Conservation (phyloP, 1,140 invertebrate genomes). For the Nasonia giraulti region DNA sequence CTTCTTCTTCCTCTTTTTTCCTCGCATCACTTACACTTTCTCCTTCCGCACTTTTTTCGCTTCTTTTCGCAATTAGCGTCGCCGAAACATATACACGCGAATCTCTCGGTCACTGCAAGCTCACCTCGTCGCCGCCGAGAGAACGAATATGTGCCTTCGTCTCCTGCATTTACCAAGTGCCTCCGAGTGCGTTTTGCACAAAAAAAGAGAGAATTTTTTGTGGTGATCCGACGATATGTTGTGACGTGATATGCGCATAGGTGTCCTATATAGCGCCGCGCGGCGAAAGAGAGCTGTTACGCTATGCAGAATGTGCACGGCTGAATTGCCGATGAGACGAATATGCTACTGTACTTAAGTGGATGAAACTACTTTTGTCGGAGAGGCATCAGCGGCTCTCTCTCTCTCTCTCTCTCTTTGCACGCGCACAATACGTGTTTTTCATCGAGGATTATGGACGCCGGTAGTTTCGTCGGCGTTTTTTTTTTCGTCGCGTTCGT, state of each 20-base stretch:
- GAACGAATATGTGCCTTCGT: too few species aligned
- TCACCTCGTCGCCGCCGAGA: too few species aligned
- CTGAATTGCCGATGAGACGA: constrained; percentile 10
- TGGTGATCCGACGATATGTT: too few species aligned
- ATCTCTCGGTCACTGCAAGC: neutral
- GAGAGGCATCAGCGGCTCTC: neutral
- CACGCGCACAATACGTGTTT: neutral
- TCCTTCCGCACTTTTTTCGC: neutral
- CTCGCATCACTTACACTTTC: neutral
- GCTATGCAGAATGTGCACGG: neutral
- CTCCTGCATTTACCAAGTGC: too few species aligned
- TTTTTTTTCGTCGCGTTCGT: too few species aligned
- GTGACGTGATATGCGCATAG: too few species aligned
- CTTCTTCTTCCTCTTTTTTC: neutral
- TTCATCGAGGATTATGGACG: neutral
- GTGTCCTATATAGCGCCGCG: too few species aligned
- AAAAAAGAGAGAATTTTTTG: too few species aligned
- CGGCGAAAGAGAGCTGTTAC: constrained; percentile 7
- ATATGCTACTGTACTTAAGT: neutral
- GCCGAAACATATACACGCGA: too few species aligned
- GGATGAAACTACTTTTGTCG: constrained; percentile 18
- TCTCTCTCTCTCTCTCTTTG: neutral
- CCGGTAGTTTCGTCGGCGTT: too few species aligned
- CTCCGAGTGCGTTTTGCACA: too few species aligned
- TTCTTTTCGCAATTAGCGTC: too few species aligned